These are phyloP conservation scores for Diplolepis rosae DNA, from an alignment of 2,888 invertebrate genomes.

Conservation along the genomic window DNA sequence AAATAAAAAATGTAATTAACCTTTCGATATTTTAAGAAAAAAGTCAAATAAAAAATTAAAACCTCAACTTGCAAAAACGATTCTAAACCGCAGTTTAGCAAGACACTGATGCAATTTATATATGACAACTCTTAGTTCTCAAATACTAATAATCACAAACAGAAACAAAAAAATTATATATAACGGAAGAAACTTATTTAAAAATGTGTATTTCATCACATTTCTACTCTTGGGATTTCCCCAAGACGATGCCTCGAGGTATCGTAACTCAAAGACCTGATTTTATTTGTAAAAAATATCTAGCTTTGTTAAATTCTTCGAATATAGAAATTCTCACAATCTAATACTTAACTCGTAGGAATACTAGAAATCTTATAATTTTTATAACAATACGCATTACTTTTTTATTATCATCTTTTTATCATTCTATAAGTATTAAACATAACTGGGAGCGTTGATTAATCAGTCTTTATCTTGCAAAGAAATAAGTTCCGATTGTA, in stretches of 20 bases:
- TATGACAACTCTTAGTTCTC: neutral
- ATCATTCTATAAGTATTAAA: no score
- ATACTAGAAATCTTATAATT: neutral
- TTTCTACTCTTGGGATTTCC: slow-evolving; percentile 41
- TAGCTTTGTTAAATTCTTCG: neutral
- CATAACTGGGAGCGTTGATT: no score
- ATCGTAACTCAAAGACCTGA: slow-evolving; percentile 12
- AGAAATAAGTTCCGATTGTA: no score
- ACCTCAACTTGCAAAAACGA: neutral
- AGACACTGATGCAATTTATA: neutral
- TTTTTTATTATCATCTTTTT: no score
- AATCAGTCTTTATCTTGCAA: no score
- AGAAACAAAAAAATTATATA: neutral
- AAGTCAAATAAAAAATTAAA: neutral
- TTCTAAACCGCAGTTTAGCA: neutral
- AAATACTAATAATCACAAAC: neutral
- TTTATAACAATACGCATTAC: no score
- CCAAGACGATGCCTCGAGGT: slow-evolving; percentile 31
- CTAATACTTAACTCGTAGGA: neutral
- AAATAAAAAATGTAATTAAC: no score
- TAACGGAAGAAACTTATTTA: neutral
- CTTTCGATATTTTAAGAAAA: no score
- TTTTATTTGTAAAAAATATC: slow-evolving; percentile 28
- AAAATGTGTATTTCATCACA: slow-evolving; percentile 43
- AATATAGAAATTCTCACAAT: neutral